These are phyloP conservation scores for Gobionotothen gibberifrons DNA, from an alignment of 2,797 vertebrate genomes.

Conservation along the genomic window DNA sequence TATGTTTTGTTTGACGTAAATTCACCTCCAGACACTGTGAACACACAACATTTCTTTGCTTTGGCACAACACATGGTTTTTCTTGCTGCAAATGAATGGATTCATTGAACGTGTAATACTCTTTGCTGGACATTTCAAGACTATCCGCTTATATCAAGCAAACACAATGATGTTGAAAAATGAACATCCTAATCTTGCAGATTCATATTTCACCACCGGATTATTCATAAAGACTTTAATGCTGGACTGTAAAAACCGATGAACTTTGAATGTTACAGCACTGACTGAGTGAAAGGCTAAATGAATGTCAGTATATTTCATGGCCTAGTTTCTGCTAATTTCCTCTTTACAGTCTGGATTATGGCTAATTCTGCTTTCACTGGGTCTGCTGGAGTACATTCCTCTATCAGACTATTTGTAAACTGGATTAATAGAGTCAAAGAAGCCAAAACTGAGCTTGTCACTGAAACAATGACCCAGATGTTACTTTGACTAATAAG, in stretches of 20 bases:
- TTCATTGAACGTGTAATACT: constrained; percentile 49
- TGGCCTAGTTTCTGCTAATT: constrained; percentile 48
- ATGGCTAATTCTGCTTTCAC: constrained; percentile 56
- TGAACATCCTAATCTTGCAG: constrained; percentile 30
- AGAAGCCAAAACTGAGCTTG: constrained; percentile 45
- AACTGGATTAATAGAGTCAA: constrained; percentile 54
- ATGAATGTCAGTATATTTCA: constrained; percentile 37
- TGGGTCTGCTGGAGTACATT: constrained; percentile 35
- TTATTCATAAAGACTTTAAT: constrained; percentile 57
- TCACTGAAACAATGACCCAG: constrained; percentile 12
- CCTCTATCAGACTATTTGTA: constrained; percentile 30
- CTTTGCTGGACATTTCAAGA: constrained; percentile 31
- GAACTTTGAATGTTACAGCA: constrained; percentile 21
- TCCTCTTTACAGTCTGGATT: constrained; percentile 51
- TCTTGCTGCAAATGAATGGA: constrained; percentile 45
- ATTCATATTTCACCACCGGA: constrained; percentile 54
- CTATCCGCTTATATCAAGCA: constrained; percentile 19
- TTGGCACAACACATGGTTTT: constrained; percentile 9
- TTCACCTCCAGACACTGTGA: neutral
- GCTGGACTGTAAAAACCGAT: constrained; percentile 34
- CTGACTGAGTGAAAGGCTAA: constrained; percentile 10
- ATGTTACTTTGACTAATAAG: constrained; percentile 26
- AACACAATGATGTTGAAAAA: constrained; percentile 4
- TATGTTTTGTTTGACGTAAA: neutral
- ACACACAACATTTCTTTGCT: neutral